A percentile compares a stretch with the other conserved stretches of the same genome.
phyloP scores from a whole-genome alignment of 2,888 invertebrate genomes.

The Nemotelus pantherinus region DNA sequence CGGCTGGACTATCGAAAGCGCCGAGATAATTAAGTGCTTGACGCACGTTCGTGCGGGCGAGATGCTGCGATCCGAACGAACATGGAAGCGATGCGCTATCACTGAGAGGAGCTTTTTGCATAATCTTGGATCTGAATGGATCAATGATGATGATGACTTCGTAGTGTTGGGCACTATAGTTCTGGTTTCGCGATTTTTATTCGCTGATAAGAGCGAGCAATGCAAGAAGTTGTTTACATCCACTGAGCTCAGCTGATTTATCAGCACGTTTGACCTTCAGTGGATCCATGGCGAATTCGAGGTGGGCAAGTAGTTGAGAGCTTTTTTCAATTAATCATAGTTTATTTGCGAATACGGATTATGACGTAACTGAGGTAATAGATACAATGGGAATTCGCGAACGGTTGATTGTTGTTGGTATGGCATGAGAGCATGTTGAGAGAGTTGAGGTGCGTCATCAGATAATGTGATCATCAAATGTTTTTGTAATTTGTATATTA shows the following conservation, averaged over 20 bases:
- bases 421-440: no score
- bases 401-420: no score
- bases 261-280: conserved; percentile 23
- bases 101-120: no score
- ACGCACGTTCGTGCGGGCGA: no score
- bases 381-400: neutral
- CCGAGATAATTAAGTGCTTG: no score
- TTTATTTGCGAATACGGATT: neutral
- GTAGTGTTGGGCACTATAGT: neutral
- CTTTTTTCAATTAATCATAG: conserved; percentile 30
- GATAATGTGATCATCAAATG: no score
- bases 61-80: no score
- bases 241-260: conserved; percentile 36
- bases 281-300: neutral
- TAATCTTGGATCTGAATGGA: no score
- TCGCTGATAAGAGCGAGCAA: conserved; percentile 2
- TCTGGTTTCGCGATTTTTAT: conserved; percentile 5
- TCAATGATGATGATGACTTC: neutral
- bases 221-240: conserved; percentile 31
- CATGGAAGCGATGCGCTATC: no score
- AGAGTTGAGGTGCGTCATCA: no score
- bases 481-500: no score
- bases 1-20: neutral
- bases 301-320: conserved; percentile 1
- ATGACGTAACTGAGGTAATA: conserved; percentile 29